Evolutionary conservation across 2,797 vertebrate genomes (phyloP), one percentile per base, ranked within the genome.

Genomic region (Takifugu rubripes): DNA sequence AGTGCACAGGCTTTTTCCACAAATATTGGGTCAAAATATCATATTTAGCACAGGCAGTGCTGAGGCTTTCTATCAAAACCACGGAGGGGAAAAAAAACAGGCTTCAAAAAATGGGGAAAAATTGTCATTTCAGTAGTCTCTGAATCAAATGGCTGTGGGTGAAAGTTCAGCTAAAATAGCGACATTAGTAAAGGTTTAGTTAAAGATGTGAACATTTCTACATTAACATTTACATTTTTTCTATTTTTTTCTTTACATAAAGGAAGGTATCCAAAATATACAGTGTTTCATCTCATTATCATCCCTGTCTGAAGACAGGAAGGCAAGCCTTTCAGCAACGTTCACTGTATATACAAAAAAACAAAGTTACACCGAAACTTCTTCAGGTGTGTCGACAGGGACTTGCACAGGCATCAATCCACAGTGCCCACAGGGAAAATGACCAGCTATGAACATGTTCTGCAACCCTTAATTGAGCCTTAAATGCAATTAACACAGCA

Each of bases 251-350:
- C 68, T 70, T 78, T 67, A 74, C 64, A 81, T 76, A 68, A 67
- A 61, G 46, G 7, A 48, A 62, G 55, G 48, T 65, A 64, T 81
- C 57, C 52, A 68, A 66, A 80, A 79, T 77, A 68, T 68, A 74
- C 69, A 72, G 53, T 27, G 36, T 66, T 81, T 58, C 66, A 47
- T 62, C 56, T 63, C 49, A 49, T 56, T 47, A 52, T 58, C 54
- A 72, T 72, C 61, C 71, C 66, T 40, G 25, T 76, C 57, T 56
- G 47, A 67, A 31, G 59, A 47, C 48, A 61, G 72, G 74, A 79
- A 79, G 75, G 67, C 67, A 52, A 72, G 68, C 61, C 62, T 65
- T 56, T 68, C 52, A 59, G 50, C 53, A 55, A 61, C 53, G 70
- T 46, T 40, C 42, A 70, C 48, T 75, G 59, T 72, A 59, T 60